These are phyloP conservation scores for Eumaeus atala DNA, from an alignment of 1,140 invertebrate genomes.

Conservation along the genomic window DNA sequence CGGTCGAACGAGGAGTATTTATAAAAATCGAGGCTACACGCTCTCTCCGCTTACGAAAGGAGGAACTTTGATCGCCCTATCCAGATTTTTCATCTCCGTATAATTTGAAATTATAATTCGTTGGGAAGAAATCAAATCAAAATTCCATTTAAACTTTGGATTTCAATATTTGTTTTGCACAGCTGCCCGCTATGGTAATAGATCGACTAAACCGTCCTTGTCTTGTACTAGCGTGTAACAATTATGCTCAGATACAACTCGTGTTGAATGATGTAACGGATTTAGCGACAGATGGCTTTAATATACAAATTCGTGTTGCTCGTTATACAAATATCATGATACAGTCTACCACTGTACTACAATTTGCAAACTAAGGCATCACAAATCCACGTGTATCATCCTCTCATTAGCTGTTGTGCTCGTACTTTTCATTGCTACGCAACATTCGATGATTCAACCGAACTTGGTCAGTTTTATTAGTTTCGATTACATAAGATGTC, in stretches of 20 bases:
- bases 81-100: slow-evolving; percentile 66
- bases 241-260: slow-evolving; percentile 1
- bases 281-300: not conserved
- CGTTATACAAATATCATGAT: no score
- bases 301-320: no score
- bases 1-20: slow-evolving; percentile 38
- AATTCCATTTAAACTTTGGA: slow-evolving; percentile 67
- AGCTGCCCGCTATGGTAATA: slow-evolving; percentile 51
- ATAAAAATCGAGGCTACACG: slow-evolving; percentile 26
- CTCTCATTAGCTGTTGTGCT: no score
- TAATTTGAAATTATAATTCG: slow-evolving; percentile 71
- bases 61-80: slow-evolving; percentile 61
- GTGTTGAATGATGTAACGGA: not conserved
- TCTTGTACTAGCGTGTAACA: slow-evolving; percentile 18
- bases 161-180: slow-evolving; percentile 64
- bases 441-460: no score
- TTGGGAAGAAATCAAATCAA: slow-evolving; percentile 67
- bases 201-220: slow-evolving; percentile 26
- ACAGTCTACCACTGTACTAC: no score
- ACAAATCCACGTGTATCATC: no score
- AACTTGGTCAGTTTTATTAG: no score
- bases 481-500: no score
- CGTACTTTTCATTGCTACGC: no score
- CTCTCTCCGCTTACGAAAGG: slow-evolving; percentile 19
- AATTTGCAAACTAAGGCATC: no score